Percentiles rank a stretch among this genome's conserved stretches.
phyloP scores from a whole-genome alignment of 1,140 invertebrate species.

The Hestina assimilis region DNA sequence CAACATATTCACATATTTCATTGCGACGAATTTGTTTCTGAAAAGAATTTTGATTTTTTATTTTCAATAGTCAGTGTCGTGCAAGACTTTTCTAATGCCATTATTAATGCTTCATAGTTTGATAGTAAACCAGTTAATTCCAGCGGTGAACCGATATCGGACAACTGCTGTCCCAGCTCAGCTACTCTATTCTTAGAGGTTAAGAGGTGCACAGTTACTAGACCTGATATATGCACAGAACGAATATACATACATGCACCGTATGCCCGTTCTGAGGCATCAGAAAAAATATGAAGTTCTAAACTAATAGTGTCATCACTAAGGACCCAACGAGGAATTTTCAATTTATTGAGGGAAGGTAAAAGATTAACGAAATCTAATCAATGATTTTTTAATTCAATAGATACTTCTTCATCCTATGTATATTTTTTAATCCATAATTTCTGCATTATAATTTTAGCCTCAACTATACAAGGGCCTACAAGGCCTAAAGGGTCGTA shows the following conservation, averaged over 20 bases:
- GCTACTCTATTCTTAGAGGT: too few relatives aligned
- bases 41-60: too few relatives aligned
- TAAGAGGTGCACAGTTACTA: too few relatives aligned
- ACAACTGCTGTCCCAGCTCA: too few relatives aligned
- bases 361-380: background rate
- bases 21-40: too few relatives aligned
- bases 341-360: background rate
- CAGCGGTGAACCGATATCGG: too few relatives aligned
- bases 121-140: too few relatives aligned
- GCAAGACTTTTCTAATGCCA: too few relatives aligned
- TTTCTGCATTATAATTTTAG: conserved; percentile 21
- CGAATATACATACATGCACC: background rate
- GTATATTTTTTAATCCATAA: conserved; percentile 12
- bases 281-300: conserved; percentile 9
- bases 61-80: too few relatives aligned
- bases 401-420: background rate
- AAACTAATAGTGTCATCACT: background rate
- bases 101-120: too few relatives aligned
- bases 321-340: background rate
- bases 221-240: background rate
- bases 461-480: background rate
- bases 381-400: background rate
- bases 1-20: too few relatives aligned
- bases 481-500: too few relatives aligned
- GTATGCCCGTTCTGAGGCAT: background rate